Evolutionary conservation across 2,888 invertebrate genomes (phyloP).

Genomic region (Epistrophe eligans): DNA sequence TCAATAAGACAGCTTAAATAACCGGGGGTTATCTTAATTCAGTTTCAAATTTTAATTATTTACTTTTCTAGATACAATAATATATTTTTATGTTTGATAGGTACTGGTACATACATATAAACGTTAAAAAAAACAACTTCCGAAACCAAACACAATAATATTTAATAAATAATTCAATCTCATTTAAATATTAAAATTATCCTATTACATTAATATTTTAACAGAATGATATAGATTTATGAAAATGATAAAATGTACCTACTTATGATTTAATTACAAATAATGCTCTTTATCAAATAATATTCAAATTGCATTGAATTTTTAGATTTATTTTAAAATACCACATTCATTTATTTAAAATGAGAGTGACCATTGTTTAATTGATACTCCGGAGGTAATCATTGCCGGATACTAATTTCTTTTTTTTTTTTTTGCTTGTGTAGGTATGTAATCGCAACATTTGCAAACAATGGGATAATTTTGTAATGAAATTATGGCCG

Average conservation of each 20-base stretch:
- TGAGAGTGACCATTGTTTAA: constrained; percentile 33
- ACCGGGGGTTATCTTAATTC: too few relatives aligned
- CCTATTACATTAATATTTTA: neutral
- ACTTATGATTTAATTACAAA: constrained; percentile 14
- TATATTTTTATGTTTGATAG: too few relatives aligned
- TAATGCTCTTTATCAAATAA: constrained; percentile 17
- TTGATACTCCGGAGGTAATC: constrained; percentile 37
- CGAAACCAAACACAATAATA: neutral
- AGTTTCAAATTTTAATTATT: too few relatives aligned
- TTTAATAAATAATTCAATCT: constrained; percentile 18
- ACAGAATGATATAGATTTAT: neutral
- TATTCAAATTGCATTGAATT: constrained; percentile 17
- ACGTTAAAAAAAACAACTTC: neutral
- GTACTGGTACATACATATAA: neutral
- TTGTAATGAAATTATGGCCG: constrained; percentile 53
- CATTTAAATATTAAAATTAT: constrained; percentile 22
- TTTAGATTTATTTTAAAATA: constrained; percentile 31
- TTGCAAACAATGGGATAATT: constrained; percentile 58
- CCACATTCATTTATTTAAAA: constrained; percentile 6
- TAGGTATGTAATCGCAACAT: neutral
- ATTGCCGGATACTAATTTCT: constrained; percentile 34
- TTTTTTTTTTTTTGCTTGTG: neutral
- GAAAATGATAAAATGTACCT: constrained; percentile 11
- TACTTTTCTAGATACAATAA: too few relatives aligned
- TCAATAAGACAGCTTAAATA: too few relatives aligned